Conservation (phyloP, 2,113 vertebrate genomes). For the Sinocyclocheilus maitianheensis region DNA sequence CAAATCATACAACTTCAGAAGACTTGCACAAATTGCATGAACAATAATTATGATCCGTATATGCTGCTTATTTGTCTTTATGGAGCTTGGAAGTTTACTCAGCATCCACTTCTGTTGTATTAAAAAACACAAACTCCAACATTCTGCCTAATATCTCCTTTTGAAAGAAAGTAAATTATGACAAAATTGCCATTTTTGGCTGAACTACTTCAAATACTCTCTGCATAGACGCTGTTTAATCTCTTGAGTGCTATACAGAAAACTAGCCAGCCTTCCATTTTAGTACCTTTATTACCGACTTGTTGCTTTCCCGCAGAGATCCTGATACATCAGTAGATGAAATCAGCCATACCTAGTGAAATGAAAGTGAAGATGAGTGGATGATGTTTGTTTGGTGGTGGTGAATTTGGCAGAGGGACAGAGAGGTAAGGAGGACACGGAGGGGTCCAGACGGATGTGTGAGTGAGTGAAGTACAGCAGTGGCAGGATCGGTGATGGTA, state of each 20-base stretch:
- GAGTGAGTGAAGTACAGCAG: too few relatives aligned
- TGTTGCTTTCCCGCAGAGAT: neutral
- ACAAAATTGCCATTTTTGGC: neutral
- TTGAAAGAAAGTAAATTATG: neutral
- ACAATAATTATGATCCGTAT: neutral
- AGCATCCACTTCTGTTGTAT: neutral
- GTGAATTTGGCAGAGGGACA: constrained; percentile 37
- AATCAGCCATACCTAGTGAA: neutral
- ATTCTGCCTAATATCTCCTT: neutral
- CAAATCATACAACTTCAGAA: too few relatives aligned
- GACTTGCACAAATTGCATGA: too few relatives aligned
- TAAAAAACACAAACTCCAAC: neutral
- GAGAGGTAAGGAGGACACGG: neutral
- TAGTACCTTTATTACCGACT: too few relatives aligned
- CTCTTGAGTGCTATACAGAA: neutral
- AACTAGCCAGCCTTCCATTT: too few relatives aligned
- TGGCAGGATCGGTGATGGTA: neutral
- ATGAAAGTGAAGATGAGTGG: neutral
- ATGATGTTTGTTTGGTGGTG: neutral
- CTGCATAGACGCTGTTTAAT: neutral
- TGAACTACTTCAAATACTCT: neutral
- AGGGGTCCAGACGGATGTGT: too few relatives aligned
- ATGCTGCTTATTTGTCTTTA: neutral
- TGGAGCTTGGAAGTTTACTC: neutral
- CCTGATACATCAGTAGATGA: neutral